Evolutionary conservation across 2,888 invertebrate genomes (phyloP), one percentile per base, ranked within the genome.

Genomic region (Ichneumoninae sp.): DNA sequence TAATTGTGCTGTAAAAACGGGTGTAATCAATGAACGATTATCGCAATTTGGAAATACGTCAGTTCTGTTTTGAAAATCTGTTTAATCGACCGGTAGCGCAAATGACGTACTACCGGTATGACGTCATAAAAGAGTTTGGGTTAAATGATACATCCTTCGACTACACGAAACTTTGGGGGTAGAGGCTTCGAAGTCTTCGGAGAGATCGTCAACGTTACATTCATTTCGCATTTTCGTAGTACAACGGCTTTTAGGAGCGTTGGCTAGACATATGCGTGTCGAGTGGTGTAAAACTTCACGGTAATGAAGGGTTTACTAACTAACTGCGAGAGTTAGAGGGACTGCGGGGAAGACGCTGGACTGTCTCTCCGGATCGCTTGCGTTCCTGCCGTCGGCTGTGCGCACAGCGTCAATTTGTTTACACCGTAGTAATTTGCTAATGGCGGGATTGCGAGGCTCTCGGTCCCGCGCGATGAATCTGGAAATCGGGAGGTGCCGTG

Each of bases 381-480:
- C 65, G 30, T 52, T 71, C 22, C 81, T 78, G 82, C 85, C 76
- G 54, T 72, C 72, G 82, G 87, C 81, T 70, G 82, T 83, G 86
- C 80, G 83, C 70, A 79, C 87, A 86, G 57, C 88, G 89, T 89
- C 90, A 90, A 92, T 91, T 91, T 92, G 92, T 92, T 92, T 92
- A 92, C 92, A 92, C 89, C 92, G 91, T 90, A 92, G 91, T 92
- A 92, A 93, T 93, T 93, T 93, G 92, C 91, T 92, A 92, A 92
- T 91, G 90, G 90, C 89, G 86, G 86, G 87, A 83, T 86, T 86
- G 82, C 70, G 47, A 62, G 47, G 54, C 68, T 57, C 68, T 68
- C 50, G 36, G 47, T 66, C 30, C 57, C 50, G 75, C 72, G 66
- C 86, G 84, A 84, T 84, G 80, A 84, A 86, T 86, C 80, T 74